Evolutionary conservation across 2,797 vertebrate genomes (phyloP), one percentile per base, ranked within the genome.

Genomic region (Yasuhikotakia modesta): DNA sequence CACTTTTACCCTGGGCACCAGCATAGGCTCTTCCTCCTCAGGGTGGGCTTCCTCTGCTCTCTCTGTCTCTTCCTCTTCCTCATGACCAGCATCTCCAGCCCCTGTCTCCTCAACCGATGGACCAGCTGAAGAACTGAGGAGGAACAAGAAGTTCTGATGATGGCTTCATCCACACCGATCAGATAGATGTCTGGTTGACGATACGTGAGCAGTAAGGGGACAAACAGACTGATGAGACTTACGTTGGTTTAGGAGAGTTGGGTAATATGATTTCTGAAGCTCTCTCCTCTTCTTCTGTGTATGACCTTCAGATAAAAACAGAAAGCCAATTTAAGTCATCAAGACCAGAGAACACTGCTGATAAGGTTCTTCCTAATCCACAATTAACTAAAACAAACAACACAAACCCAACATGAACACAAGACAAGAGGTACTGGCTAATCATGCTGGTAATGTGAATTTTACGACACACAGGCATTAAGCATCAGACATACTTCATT

Each of bases 1-100:
- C 81, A 99, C 98, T 91, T 97, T 99, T 48, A 99, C 96, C 85
- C 93, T 94, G 84, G 97, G 98, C 80, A 96, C 97, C 73, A 98
- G 88, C 79, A 94, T 85, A 0, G 93, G 90, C 0, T 95, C 93
- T 0, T 95, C 95, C 35, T 92, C 93, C 3, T 91, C 92, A 2
- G 72, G 90, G 16, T 79, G 77, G 3, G 87, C 88, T 17, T 82
- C 86, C 0, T 83, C 84, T 0, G 84, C 88, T 3, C 79, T 78
- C 1, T 89, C 88, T 3, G 79, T 78, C 1, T 90, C 85, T 13
- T 90, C 91, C 0, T 88, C 89, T 27, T 85, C 82, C 16, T 92
- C 91, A 58, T 76, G 79, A n/a, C 90, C 91, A 45, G 72, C 81
- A 5, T 76, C 19, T 53, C 88, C 83, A 11, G 90, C 81, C 21